Evolutionary conservation across 2,113 vertebrate genomes (phyloP), one percentile per base, ranked within the genome.

Genomic region (Petrocephalus microphthalmus): DNA sequence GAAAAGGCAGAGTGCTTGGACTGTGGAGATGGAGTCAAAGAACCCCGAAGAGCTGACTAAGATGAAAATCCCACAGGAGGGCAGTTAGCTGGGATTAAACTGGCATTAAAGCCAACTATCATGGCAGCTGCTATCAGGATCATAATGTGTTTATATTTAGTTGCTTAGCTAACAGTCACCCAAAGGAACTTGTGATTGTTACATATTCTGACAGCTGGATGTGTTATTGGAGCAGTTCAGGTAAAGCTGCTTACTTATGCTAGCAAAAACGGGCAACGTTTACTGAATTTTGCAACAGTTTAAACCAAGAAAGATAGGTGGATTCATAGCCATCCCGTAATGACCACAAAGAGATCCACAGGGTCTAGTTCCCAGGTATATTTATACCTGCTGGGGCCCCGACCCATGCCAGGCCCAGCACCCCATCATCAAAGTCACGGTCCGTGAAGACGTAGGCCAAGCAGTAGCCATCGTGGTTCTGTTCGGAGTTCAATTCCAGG

Each of bases 401-500:
- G 88, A 99, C 98, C 98, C 98, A 99, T 74, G 98, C 98, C 92
- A 99, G 92, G 86, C 98, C 98, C 93, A 99, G 94, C 81, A 99
- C 98, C 1, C 98, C 98, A 56, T 99, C 98, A 88, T 99, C 98
- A 94, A 99, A 99, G 93, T 99, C 98, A 90, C 98, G 93, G 94
- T 99, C 98, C 0, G 98, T 99, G 92, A 99, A 99, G 89, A 99
- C 98, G 88, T 99, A 99, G 90, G 98, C 98, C 93, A 99, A 93
- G 92, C 98, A 99, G 94, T 99, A 99, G 93, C 99, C 98, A 67
- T 99, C 98, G 0, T 99, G 98, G 94, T 99, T 99, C 96, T 99
- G 98, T 89, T 99, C 98, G 0, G 98, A 99, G 92, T 99, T 99
- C 91, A 99, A 94, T 90, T 99, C 98, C 91, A 99, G 94, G 90